Percentiles rank a stretch among this genome's conserved stretches.
phyloP scores from a whole-genome alignment of 2,797 vertebrate species.

The Chaetophractus vellerosus region DNA sequence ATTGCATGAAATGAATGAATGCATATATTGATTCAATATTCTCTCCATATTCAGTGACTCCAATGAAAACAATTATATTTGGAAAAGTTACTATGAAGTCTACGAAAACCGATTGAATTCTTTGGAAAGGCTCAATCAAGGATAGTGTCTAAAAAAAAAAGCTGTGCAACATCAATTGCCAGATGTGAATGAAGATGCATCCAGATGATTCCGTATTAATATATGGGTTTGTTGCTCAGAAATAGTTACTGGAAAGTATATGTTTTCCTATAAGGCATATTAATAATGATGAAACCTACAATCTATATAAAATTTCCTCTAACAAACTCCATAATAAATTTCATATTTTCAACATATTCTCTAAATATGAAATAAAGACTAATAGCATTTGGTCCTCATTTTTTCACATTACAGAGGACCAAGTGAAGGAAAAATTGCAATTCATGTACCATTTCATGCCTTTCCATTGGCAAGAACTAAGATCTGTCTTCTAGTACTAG shows the following conservation, averaged over 20 bases:
- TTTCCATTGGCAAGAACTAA: background rate
- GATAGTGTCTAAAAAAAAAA: background rate
- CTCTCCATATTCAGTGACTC: background rate
- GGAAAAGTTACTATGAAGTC: background rate
- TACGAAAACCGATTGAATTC: background rate
- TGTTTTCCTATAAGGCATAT: background rate
- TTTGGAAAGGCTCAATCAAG: background rate
- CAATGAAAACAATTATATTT: background rate
- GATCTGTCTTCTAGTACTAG: background rate
- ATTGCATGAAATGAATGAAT: background rate
- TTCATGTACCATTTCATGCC: background rate
- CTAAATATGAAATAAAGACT: slow-evolving; percentile 5
- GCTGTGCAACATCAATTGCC: background rate
- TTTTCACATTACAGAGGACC: background rate
- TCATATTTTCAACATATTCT: background rate
- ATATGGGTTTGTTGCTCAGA: background rate
- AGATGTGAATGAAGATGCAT: background rate
- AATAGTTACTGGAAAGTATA: background rate
- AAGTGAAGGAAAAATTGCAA: background rate
- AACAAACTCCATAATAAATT: background rate
- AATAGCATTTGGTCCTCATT: background rate
- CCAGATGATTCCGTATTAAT: background rate
- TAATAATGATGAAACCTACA: too few relatives aligned
- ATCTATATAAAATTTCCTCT: too few relatives aligned
- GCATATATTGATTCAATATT: background rate